These are phyloP conservation scores for Aurelia coerulea DNA, from an alignment of 30 jellyfish, hydroid and myxozoan species.

Conservation along the genomic window DNA sequence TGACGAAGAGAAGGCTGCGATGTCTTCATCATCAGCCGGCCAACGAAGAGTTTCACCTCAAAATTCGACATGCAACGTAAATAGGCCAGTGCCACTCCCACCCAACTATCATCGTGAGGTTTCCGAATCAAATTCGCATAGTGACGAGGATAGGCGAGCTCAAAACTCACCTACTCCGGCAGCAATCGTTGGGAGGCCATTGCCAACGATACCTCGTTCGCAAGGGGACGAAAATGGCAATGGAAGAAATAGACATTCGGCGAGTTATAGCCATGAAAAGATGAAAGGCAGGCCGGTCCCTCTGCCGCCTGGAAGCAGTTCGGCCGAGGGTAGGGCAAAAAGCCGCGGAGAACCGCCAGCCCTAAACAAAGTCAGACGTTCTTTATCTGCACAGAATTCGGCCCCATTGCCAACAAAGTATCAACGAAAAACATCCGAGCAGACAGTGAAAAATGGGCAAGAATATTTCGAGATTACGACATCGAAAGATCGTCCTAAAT, in stretches of 20 bases:
- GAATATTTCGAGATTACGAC: neutral
- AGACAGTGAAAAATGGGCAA: neutral
- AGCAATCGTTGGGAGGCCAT: neutral
- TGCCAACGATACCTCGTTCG: neutral
- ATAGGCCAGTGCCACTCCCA: slow-evolving; percentile 26
- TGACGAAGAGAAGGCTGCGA: neutral
- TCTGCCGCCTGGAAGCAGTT: neutral
- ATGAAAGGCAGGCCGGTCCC: slow-evolving; percentile 1
- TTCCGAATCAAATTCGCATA: slow-evolving; percentile 13
- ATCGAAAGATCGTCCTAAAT: neutral
- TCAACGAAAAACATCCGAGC: neutral
- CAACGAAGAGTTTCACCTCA: neutral
- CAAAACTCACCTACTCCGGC: neutral
- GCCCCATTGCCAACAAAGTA: neutral
- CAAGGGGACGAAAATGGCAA: neutral
- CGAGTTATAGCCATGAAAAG: neutral
- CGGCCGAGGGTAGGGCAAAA: neutral
- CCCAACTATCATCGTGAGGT: slow-evolving; percentile 7
- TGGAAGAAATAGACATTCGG: neutral
- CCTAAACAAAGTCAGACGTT: neutral
- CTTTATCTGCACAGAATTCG: neutral
- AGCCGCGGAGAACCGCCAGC: neutral
- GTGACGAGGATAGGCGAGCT: slow-evolving; percentile 1
- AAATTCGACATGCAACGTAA: neutral
- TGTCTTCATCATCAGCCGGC: neutral